These are phyloP conservation scores for Drosophila meridiana DNA, from an alignment of 2,888 invertebrate genomes.

Conservation along the genomic window DNA sequence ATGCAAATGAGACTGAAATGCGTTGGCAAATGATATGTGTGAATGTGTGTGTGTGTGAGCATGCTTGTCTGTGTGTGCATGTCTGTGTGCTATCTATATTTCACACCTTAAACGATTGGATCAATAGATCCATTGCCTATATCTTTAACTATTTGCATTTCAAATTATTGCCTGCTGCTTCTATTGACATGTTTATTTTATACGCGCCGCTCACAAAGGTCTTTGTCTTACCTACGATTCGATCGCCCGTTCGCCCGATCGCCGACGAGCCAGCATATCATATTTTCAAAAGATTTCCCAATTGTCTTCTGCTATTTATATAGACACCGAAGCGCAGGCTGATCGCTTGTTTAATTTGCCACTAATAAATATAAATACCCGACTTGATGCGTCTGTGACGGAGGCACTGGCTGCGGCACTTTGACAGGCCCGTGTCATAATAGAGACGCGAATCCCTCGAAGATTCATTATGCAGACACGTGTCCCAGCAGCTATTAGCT, in stretches of 20 bases:
- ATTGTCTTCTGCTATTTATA: conserved; percentile 60
- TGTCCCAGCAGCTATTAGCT: conserved; percentile 15
- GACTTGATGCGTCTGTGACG: conserved; percentile 33
- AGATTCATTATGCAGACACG: conserved; percentile 49
- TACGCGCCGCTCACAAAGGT: conserved; percentile 54
- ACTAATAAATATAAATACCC: conserved; percentile 61
- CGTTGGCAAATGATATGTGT: conserved; percentile 66
- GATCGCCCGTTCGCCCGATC: conserved; percentile 28
- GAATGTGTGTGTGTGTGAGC: conserved; percentile 8
- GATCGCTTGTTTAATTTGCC: conserved; percentile 65
- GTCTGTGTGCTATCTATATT: conserved; percentile 52
- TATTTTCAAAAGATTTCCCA: conserved; percentile 67
- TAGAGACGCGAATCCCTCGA: conserved; percentile 24
- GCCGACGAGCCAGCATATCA: conserved; percentile 43
- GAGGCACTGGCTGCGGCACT: conserved; percentile 19
- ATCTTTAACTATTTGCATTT: conserved; percentile 70
- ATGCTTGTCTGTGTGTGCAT: conserved; percentile 3
- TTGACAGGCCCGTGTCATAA: conserved; percentile 64
- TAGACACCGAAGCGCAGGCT: conserved; percentile 21
- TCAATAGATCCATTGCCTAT: conserved; percentile 59
- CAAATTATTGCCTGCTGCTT: conserved; percentile 69
- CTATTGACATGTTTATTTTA: conserved; percentile 79
- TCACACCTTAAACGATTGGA: conserved; percentile 75
- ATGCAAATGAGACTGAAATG: conserved; percentile 69
- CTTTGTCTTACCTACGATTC: conserved; percentile 59